phyloP scores from a whole-genome alignment of 2,113 vertebrate genomes.

The Dryoscopus gambensis region DNA sequence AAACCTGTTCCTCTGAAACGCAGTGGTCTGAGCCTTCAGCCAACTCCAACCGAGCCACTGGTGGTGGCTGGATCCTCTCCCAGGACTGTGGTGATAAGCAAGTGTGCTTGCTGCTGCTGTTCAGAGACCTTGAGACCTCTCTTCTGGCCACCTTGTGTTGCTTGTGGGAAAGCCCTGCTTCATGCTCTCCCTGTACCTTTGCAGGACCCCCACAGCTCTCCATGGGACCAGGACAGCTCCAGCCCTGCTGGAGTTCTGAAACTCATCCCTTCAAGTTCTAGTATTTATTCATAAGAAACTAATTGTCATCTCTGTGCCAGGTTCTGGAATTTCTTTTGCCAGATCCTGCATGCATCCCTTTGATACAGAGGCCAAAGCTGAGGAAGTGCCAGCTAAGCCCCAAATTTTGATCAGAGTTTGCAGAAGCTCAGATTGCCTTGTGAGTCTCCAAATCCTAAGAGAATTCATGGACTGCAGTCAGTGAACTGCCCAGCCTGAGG shows the following conservation, averaged over 20 bases:
- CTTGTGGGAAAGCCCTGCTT: not conserved
- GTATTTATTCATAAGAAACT: not conserved
- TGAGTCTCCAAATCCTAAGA: not conserved
- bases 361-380: not conserved
- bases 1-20: accelerated
- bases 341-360: not conserved
- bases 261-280: not conserved
- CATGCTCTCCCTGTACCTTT: not conserved
- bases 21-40: not conserved
- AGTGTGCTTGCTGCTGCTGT: not conserved
- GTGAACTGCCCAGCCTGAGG: not conserved
- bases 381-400: not conserved
- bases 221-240: not conserved
- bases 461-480: not conserved
- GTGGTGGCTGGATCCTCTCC: not conserved
- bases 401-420: not conserved
- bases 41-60: accelerated
- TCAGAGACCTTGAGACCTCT: not conserved
- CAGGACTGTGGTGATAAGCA: not conserved
- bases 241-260: not conserved
- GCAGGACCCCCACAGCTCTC: not conserved
- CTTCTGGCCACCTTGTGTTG: not conserved
- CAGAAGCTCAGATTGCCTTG: not conserved
- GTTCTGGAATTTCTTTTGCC: not conserved
- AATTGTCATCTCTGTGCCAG: not conserved